A percentile compares a stretch with the other conserved stretches of the same genome.
Conservation (phyloP, 2,888 invertebrate species). For the Agrotis ipsilon region DNA sequence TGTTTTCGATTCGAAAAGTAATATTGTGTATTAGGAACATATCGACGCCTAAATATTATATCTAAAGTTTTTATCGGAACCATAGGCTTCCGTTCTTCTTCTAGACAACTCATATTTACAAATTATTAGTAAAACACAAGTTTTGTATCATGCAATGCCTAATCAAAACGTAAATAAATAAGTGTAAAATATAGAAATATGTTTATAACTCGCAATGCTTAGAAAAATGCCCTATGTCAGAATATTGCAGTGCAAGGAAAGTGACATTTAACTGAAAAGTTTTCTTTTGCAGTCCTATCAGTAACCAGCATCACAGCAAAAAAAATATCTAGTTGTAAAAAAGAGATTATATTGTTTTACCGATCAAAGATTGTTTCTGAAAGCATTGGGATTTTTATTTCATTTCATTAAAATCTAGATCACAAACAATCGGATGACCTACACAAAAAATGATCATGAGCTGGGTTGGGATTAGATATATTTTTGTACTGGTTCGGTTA, state of each 20-base stretch:
- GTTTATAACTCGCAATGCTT: slow-evolving; percentile 5
- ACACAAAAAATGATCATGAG: no score
- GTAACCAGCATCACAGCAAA: slow-evolving; percentile 16
- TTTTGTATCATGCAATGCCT: slow-evolving; percentile 16
- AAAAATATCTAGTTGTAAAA: not conserved
- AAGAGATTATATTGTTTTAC: not conserved
- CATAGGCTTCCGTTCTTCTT: slow-evolving; percentile 83
- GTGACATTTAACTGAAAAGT: slow-evolving; percentile 1
- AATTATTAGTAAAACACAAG: slow-evolving; percentile 11
- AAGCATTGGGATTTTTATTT: no score
- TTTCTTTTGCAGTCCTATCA: slow-evolving; percentile 5
- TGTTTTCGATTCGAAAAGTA: slow-evolving; percentile 86
- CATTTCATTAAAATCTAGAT: no score
- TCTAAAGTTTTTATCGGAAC: slow-evolving; percentile 86
- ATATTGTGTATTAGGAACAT: slow-evolving; percentile 86
- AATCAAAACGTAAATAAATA: slow-evolving; percentile 13
- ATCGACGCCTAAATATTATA: slow-evolving; percentile 86
- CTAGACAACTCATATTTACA: slow-evolving; percentile 68
- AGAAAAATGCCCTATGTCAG: slow-evolving; percentile 36
- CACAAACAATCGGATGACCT: no score
- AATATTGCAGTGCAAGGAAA: slow-evolving; percentile 2
- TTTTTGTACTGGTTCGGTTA: no score
- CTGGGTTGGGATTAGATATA: no score
- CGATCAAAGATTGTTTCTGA: no score
- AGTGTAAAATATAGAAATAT: slow-evolving; percentile 10